Percentiles rank a stretch among this genome's conserved stretches.
phyloP scores from a whole-genome alignment of 2,888 invertebrate species.

The Tetramorium bicarinatum region DNA sequence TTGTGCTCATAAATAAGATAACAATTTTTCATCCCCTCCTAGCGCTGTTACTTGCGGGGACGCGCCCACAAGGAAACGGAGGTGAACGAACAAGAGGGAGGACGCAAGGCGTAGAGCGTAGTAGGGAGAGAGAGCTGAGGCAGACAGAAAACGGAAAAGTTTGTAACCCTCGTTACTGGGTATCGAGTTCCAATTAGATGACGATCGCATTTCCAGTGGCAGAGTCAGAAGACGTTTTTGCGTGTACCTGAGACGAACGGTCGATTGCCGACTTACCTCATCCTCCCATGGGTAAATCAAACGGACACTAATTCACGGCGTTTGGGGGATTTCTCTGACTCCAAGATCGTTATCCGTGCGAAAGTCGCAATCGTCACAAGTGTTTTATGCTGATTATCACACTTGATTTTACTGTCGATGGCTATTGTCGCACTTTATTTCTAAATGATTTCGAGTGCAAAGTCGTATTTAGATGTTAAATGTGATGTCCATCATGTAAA shows the following conservation, averaged over 20 bases:
- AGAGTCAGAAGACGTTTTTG: slow-evolving; percentile 75
- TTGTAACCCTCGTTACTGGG: slow-evolving; percentile 84
- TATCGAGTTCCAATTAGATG: slow-evolving; percentile 86
- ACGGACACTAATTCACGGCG: slow-evolving; percentile 82
- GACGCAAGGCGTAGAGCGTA: slow-evolving; percentile 34
- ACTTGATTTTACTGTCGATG: neutral
- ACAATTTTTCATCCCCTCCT: slow-evolving; percentile 83
- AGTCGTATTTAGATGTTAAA: neutral
- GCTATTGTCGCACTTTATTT: neutral
- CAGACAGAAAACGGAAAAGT: slow-evolving; percentile 81
- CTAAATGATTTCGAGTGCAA: neutral
- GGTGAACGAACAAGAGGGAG: slow-evolving; percentile 62
- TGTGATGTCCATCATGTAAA: neutral
- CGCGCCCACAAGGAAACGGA: slow-evolving; percentile 66
- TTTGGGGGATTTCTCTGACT: slow-evolving; percentile 82
- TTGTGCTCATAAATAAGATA: slow-evolving; percentile 84
- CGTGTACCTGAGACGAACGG: slow-evolving; percentile 76
- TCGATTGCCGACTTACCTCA: slow-evolving; percentile 71
- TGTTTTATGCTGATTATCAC: slow-evolving; percentile 46
- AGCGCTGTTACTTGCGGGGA: slow-evolving; percentile 68
- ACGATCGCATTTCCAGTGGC: slow-evolving; percentile 83
- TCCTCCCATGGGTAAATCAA: slow-evolving; percentile 81
- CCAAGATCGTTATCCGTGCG: slow-evolving; percentile 69
- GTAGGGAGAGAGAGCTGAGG: slow-evolving; percentile 65
- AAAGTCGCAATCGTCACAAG: slow-evolving; percentile 59